Evolutionary conservation across 2,888 invertebrate genomes (phyloP).

Genomic region (Alloplasta piceator): DNA sequence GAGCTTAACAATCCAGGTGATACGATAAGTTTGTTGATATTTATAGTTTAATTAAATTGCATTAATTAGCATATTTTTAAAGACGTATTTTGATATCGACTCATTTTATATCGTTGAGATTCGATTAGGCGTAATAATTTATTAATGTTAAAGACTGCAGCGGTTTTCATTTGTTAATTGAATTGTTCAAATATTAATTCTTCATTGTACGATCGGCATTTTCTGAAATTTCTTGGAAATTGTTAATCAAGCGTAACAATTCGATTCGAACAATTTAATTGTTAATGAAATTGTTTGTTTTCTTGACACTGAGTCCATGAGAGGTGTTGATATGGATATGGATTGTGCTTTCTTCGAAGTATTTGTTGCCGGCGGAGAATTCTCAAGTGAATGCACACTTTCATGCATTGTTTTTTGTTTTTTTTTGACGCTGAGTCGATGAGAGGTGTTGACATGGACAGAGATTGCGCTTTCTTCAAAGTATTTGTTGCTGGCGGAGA

Average conservation of each 20-base stretch:
- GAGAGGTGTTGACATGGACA: too few species aligned
- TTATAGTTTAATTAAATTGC: constrained; percentile 31
- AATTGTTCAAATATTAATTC: constrained; percentile 25
- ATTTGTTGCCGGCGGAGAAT: background rate
- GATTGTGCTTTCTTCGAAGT: too few species aligned
- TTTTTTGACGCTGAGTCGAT: too few species aligned
- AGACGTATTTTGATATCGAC: constrained; percentile 33
- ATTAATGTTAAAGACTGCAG: constrained; percentile 34
- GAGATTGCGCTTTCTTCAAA: too few species aligned
- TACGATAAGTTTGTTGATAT: constrained; percentile 34
- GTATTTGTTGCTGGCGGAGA: too few species aligned
- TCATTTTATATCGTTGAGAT: constrained; percentile 31
- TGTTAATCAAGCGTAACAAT: constrained; percentile 32
- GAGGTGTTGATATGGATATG: too few species aligned
- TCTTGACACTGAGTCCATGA: too few species aligned
- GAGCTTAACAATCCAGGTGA: constrained; percentile 31
- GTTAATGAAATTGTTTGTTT: constrained; percentile 26
- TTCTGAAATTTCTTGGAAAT: constrained; percentile 25
- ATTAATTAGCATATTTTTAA: constrained; percentile 30
- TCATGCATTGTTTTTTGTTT: too few species aligned
- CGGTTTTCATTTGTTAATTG: constrained; percentile 37
- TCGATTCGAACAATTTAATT: constrained; percentile 31
- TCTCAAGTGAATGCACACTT: too few species aligned
- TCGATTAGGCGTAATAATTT: constrained; percentile 30
- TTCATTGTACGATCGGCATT: constrained; percentile 9